Evolutionary conservation across 2,888 invertebrate genomes (phyloP), one percentile per base, ranked within the genome.

Genomic region (Scaptomyza caliginosa): DNA sequence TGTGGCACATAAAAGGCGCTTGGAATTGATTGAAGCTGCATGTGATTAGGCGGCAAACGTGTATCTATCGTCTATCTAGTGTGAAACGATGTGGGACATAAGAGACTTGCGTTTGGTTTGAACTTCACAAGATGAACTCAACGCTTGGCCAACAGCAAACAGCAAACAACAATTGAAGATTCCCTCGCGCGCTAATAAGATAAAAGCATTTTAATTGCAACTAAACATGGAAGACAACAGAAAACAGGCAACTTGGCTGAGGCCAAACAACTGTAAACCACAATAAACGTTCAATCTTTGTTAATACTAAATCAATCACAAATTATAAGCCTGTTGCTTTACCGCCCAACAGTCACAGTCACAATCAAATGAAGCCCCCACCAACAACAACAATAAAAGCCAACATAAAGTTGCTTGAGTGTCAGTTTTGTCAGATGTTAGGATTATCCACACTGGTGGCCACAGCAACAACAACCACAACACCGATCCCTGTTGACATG

Each of bases 191-290:
- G 67, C 74, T 86, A 83, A 88, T 83, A 83, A 83, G 83, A 86
- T 83, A 86, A 83, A 83, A 83, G 69, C 84, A 83, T 83, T 83
- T 88, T 83, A 83, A 83, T 83, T 83, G 83, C 88, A 80, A 83
- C 83, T 88, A 83, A 83, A 83, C 83, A 83, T 88, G 83, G 83
- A 84, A 86, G 28, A 39, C 30, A 50, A 51, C 57, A 86, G 26
- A 39, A 24, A 50, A 52, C 65, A 42, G 50, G 55, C 67, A 62
- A 54, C 59, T n/a, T n/a, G n/a, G n/a, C n/a, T n/a, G n/a, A 62
- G 78, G 78, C 78, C 88, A 87, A 75, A 39, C 86, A 82, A 82
- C 82, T 85, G 82, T 82, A 87, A 82, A 82, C 67, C 42, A 51
- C 39, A 67, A 45, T 46, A 43, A 58, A 58, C 60, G 67, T 32